Conservation (phyloP, 1,140 invertebrate species). For the Diorhabda elongata region DNA sequence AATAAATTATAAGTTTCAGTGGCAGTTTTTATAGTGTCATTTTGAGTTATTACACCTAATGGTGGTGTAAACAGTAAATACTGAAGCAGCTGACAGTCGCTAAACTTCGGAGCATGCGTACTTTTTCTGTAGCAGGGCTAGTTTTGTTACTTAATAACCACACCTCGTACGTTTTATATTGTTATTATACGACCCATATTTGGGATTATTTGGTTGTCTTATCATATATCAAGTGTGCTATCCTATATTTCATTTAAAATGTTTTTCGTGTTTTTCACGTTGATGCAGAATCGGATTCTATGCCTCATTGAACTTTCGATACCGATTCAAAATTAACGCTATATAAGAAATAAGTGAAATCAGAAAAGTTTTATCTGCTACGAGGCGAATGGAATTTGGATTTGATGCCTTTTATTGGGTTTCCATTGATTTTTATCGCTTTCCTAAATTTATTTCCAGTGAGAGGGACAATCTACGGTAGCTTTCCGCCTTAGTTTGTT, state of each 20-base stretch:
- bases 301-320: slow-evolving; percentile 3
- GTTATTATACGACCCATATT: too few relatives aligned
- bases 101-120: too few relatives aligned
- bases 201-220: too few relatives aligned
- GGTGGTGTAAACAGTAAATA: too few relatives aligned
- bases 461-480: neutral
- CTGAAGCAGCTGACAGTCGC: too few relatives aligned
- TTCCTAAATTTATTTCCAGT: neutral
- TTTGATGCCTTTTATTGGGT: slow-evolving; percentile 13
- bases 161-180: too few relatives aligned
- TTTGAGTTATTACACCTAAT: too few relatives aligned
- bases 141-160: too few relatives aligned
- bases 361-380: slow-evolving; percentile 15
- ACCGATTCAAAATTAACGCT: slow-evolving; percentile 14
- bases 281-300: slow-evolving; percentile 16
- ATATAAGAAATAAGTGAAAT: slow-evolving; percentile 18
- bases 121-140: too few relatives aligned
- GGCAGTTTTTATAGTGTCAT: too few relatives aligned
- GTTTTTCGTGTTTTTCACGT: slow-evolving; percentile 6
- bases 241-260: neutral
- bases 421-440: slow-evolving; percentile 17
- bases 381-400: slow-evolving; percentile 8
- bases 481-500: neutral
- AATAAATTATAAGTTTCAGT: too few relatives aligned
- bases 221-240: too few relatives aligned